Evolutionary conservation across 2,888 invertebrate genomes (phyloP), one percentile per base, ranked within the genome.

Genomic region (Caenorhabditis drosophilae): DNA sequence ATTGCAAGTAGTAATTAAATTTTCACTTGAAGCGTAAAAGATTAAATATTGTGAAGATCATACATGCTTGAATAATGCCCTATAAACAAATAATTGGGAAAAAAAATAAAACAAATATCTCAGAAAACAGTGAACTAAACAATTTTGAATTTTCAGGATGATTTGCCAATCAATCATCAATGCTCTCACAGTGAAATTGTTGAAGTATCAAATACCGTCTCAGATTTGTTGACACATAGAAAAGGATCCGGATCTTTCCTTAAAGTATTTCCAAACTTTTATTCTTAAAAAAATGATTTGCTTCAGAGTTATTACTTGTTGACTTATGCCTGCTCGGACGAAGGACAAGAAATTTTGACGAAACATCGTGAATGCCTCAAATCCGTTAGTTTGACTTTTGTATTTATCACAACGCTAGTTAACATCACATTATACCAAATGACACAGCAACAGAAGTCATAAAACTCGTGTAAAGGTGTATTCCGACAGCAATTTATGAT

Each of bases 181-280:
- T 82, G 82, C 68, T 66, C 68, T 12, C 82, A 82, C 66, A 58
- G 64, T 16, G 81, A 82, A 55, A 75, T 82, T 25, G 78, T 82
- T n/a, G 75, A 78, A 40, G 67, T 70, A n/a, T 71, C 70, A 9
- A 70, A 71, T 18, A 70, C 72, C 1, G 70, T 73, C 18, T 69
- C 69, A 35, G 82, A 82, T 50, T 67, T 82, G 36, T 60, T 82
- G 7, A 82, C 82, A 1, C 82, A 82, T 50, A 41, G 83, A 22
- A 79, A 77, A 59, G 75, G 80, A 46, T 77, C 79, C 16, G 82
- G 82, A 51, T 76, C 78, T 18, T 82, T 82, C 69, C 67, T 82
- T 22, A 79, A 57, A 54, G 73, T 73, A 40, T 12, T 16, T 36
- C 15, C 18, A 4, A 26, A 44, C 15, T 18, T 16, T 20, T 18